Evolutionary conservation across 2,888 invertebrate species (phyloP).

Genomic region (Zygaena filipendulae): DNA sequence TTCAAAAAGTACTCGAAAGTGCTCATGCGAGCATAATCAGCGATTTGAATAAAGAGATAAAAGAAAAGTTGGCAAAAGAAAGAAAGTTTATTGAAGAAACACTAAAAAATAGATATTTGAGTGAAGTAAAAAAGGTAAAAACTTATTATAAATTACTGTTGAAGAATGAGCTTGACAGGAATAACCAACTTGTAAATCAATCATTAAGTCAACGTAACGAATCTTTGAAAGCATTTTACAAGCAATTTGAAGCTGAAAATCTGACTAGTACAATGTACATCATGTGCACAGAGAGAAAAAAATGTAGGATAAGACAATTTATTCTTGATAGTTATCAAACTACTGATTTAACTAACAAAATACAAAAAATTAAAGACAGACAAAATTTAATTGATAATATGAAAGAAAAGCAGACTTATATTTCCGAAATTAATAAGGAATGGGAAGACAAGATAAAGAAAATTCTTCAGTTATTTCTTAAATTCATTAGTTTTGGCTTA

Average conservation of each 20-base stretch:
- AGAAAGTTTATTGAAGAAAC: conserved; percentile 26
- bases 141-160: conserved; percentile 44
- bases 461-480: conserved; percentile 44
- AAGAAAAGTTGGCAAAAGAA: conserved; percentile 34
- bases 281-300: conserved; percentile 51
- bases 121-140: conserved; percentile 37
- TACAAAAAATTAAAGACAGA: conserved; percentile 33
- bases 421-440: conserved; percentile 36
- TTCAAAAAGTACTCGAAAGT: conserved; percentile 27
- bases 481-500: conserved; percentile 49
- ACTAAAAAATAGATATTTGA: conserved; percentile 28
- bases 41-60: conserved; percentile 38
- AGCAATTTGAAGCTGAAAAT: conserved; percentile 39
- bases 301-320: conserved; percentile 46
- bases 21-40: conserved; percentile 34
- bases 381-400: conserved; percentile 28
- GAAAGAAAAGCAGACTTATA: conserved; percentile 26
- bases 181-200: conserved; percentile 30
- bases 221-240: conserved; percentile 38
- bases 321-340: conserved; percentile 37
- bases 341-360: conserved; percentile 32
- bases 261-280: conserved; percentile 50
- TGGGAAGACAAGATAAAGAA: conserved; percentile 52
- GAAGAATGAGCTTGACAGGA: conserved; percentile 33
- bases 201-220: conserved; percentile 41